These are phyloP conservation scores for Sthenelais limicola DNA, from an alignment of 2,888 invertebrate genomes.

Conservation along the genomic window DNA sequence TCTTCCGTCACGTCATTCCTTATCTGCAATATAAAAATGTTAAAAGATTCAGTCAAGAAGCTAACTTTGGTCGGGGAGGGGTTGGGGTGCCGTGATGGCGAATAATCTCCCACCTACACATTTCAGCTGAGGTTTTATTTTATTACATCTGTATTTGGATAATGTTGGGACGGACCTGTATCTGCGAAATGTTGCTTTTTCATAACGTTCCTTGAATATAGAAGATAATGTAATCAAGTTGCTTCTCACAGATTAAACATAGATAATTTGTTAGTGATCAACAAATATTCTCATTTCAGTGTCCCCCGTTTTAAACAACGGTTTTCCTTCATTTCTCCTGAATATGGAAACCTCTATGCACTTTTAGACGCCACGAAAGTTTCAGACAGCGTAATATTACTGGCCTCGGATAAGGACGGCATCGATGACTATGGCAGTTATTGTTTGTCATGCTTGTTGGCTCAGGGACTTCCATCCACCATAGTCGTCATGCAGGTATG, in stretches of 20 bases:
- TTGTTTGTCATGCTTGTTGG: slow-evolving; percentile 83
- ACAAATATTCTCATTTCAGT: slow-evolving; percentile 74
- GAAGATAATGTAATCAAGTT: slow-evolving; percentile 33
- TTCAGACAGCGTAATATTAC: slow-evolving; percentile 86
- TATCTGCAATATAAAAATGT: not conserved
- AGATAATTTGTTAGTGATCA: not conserved
- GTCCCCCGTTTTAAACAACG: slow-evolving; percentile 89
- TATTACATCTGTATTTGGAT: no score
- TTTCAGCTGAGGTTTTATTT: no score
- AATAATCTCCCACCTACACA: no score
- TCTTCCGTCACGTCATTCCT: not conserved
- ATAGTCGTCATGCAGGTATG: slow-evolving; percentile 64
- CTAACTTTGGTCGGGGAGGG: no score
- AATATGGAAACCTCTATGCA: slow-evolving; percentile 81
- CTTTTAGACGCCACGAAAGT: slow-evolving; percentile 75
- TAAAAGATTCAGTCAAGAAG: not conserved
- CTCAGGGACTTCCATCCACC: slow-evolving; percentile 86
- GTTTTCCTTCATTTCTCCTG: slow-evolving; percentile 86
- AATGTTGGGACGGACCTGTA: no score
- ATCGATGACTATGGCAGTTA: slow-evolving; percentile 87
- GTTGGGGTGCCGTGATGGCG: no score
- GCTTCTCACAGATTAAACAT: not conserved
- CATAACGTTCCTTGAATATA: no score
- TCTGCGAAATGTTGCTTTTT: no score
- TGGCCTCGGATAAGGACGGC: slow-evolving; percentile 76